phyloP scores from a whole-genome alignment of 2,888 invertebrate species.

The Spatulosminthurus flaviceps region DNA sequence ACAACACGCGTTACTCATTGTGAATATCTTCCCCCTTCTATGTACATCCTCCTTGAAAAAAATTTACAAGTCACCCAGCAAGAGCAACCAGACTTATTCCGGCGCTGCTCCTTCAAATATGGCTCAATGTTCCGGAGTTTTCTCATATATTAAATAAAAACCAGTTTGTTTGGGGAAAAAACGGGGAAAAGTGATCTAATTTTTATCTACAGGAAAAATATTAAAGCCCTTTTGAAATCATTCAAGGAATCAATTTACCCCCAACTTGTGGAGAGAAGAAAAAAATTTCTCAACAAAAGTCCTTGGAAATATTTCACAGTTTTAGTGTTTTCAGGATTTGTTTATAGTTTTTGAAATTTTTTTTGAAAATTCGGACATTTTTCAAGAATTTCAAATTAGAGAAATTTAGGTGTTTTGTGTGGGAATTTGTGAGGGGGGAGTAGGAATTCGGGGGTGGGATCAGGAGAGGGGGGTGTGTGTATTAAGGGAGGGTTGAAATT shows the following conservation, averaged over 20 bases:
- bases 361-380: not conserved
- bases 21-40: not conserved
- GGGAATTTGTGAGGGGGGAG: too few species aligned
- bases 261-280: too few species aligned
- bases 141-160: not conserved
- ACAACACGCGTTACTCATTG: constrained; percentile 20
- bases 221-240: too few species aligned
- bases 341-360: not conserved
- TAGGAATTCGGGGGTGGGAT: too few species aligned
- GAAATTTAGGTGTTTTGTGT: too few species aligned
- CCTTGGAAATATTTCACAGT: too few species aligned
- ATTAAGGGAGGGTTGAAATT: too few species aligned
- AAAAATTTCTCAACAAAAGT: too few species aligned
- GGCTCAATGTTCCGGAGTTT: not conserved
- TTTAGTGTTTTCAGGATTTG: too few species aligned
- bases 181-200: not conserved
- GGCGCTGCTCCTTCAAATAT: not conserved
- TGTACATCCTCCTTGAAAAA: not conserved
- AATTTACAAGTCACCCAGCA: not conserved
- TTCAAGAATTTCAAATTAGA: too few species aligned
- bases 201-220: not conserved
- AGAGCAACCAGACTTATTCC: too few species aligned
- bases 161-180: not conserved
- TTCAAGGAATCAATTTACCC: constrained; percentile 10
- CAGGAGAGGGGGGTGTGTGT: too few species aligned